phyloP scores from a whole-genome alignment of 2,797 vertebrate species.

The Cryptoprocta ferox region DNA sequence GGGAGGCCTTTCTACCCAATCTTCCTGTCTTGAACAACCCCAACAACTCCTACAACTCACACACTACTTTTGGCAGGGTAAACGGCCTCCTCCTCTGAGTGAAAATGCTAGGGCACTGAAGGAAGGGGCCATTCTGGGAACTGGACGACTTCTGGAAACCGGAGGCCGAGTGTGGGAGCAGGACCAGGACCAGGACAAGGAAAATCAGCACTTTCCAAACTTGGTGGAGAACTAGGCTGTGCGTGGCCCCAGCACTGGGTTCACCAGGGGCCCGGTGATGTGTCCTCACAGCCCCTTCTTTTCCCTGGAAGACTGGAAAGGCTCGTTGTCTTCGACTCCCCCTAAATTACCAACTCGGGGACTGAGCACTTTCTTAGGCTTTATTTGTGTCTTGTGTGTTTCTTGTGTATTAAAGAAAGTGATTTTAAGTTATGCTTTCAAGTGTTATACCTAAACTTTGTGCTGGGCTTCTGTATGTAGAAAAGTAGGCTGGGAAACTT shows the following conservation, averaged over 20 bases:
- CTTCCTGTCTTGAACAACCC: not conserved
- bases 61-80: constrained; percentile 78
- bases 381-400: constrained; percentile 57
- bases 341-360: not conserved
- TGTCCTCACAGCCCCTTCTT: not conserved
- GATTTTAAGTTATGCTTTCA: constrained; percentile 54
- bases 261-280: not conserved
- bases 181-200: constrained; percentile 85
- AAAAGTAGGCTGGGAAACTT: not conserved
- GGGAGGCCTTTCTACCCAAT: not conserved
- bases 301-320: not conserved
- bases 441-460: not conserved
- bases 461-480: not conserved
- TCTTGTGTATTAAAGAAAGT: constrained; percentile 76
- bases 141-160: constrained; percentile 65
- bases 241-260: constrained; percentile 21
- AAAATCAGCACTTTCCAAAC: constrained; percentile 84
- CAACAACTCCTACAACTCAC: not conserved
- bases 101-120: constrained; percentile 83
- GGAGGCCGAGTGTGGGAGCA: constrained; percentile 79
- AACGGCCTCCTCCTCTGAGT: constrained; percentile 73
- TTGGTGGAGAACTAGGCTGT: constrained; percentile 83
- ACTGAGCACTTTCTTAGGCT: not conserved
- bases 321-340: not conserved
- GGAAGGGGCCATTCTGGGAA: constrained; percentile 71